These are phyloP conservation scores for Cerastis leucographa DNA, from an alignment of 2,888 invertebrate genomes.

Conservation along the genomic window DNA sequence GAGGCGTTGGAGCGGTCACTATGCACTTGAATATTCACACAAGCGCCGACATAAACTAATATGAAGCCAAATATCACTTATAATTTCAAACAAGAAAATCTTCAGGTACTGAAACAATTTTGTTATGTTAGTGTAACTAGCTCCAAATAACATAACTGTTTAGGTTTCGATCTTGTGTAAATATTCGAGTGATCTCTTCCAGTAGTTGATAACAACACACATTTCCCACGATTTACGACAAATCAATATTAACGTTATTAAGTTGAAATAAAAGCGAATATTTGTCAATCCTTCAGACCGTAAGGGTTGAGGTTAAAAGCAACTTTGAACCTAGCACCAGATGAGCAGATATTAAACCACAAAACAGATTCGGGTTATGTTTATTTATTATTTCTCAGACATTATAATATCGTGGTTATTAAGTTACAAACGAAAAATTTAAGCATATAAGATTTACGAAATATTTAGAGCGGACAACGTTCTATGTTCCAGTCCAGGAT, in stretches of 20 bases:
- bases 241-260: conserved; percentile 45
- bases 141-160: conserved; percentile 32
- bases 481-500: conserved; percentile 50
- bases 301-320: conserved; percentile 62
- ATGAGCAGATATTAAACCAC: conserved; percentile 69
- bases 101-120: conserved; percentile 27
- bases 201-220: conserved; percentile 11
- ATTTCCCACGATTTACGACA: conserved; percentile 28
- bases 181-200: conserved; percentile 39
- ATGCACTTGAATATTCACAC: conserved; percentile 39
- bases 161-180: conserved; percentile 14
- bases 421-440: conserved; percentile 66
- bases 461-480: conserved; percentile 43
- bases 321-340: conserved; percentile 69
- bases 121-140: conserved; percentile 46
- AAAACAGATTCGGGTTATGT: conserved; percentile 61
- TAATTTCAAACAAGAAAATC: conserved; percentile 27
- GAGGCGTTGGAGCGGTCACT: not conserved
- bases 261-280: conserved; percentile 55
- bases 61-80: conserved; percentile 26
- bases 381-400: conserved; percentile 66
- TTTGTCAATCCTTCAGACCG: conserved; percentile 49
- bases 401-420: conserved; percentile 59
- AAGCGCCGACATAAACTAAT: conserved; percentile 13
- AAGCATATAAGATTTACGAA: too few species aligned